A percentile compares a stretch with the other conserved stretches of the same genome.
Conservation (phyloP, 2,113 vertebrate species). For the Xenopus laevis region DNA sequence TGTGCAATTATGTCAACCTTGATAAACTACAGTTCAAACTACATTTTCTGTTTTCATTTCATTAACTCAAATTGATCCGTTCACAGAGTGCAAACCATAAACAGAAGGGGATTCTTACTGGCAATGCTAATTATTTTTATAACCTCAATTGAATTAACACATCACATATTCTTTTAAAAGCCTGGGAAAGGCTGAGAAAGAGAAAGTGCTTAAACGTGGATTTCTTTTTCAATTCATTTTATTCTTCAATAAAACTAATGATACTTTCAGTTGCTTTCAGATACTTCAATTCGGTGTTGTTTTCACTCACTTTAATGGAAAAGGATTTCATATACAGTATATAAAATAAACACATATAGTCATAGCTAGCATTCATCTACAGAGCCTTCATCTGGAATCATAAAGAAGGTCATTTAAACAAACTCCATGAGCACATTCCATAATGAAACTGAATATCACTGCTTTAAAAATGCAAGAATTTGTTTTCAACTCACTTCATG, state of each 20-base stretch:
- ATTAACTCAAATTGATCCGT: slow-evolving; percentile 27
- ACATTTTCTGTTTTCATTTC: slow-evolving; percentile 13
- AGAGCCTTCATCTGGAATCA: no score
- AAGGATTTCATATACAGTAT: no score
- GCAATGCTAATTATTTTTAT: slow-evolving; percentile 20
- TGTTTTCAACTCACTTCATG: no score
- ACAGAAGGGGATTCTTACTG: slow-evolving; percentile 20
- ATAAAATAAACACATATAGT: no score
- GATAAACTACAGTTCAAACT: neutral
- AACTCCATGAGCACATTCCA: no score
- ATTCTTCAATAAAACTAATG: neutral
- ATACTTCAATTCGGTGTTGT: no score
- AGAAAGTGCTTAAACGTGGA: neutral
- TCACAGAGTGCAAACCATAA: slow-evolving; percentile 2
- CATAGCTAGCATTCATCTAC: no score
- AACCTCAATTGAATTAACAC: neutral
- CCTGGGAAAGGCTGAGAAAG: neutral
- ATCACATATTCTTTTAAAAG: slow-evolving; percentile 2
- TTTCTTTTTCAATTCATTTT: neutral
- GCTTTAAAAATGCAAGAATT: no score
- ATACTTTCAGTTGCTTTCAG: neutral
- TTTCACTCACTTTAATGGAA: no score
- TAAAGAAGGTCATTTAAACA: no score
- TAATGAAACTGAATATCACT: no score
- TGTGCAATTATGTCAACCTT: neutral